Conservation (phyloP, 2,888 invertebrate genomes). For the Orgyia antiqua region DNA sequence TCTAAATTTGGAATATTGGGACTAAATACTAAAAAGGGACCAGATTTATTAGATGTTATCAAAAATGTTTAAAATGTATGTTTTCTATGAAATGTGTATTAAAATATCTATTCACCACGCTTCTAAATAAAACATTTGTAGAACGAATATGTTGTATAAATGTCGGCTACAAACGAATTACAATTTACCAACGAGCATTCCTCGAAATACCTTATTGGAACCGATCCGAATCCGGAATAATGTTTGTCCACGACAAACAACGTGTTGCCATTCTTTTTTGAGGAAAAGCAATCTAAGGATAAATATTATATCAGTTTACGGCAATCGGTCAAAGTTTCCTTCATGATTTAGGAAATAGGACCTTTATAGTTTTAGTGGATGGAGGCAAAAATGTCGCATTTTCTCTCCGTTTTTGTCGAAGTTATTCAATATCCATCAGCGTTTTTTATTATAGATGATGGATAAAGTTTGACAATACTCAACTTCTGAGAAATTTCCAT, state of each 20-base stretch:
- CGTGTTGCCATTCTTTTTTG: constrained; percentile 31
- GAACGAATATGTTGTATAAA: not conserved
- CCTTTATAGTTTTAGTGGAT: constrained; percentile 30
- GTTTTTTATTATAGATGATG: constrained; percentile 20
- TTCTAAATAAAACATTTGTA: too few relatives aligned
- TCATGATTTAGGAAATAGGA: constrained; percentile 31
- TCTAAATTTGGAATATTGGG: too few relatives aligned
- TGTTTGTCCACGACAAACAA: constrained; percentile 38
- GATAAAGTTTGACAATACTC: constrained; percentile 16
- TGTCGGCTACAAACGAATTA: constrained; percentile 11
- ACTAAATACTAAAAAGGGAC: too few relatives aligned
- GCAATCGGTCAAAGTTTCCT: constrained; percentile 36
- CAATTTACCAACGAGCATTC: constrained; percentile 16
- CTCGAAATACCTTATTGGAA: constrained; percentile 27
- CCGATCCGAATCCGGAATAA: constrained; percentile 32
- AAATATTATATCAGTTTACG: constrained; percentile 41
- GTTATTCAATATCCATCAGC: constrained; percentile 18
- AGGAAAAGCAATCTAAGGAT: constrained; percentile 39
- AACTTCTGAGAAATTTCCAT: too few relatives aligned
- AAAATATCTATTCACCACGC: too few relatives aligned
- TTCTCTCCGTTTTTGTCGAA: constrained; percentile 11
- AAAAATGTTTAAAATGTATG: too few relatives aligned
- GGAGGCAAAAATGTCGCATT: constrained; percentile 18
- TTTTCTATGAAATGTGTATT: too few relatives aligned
- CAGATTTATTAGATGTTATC: too few relatives aligned